These are phyloP conservation scores for Adelges cooleyi DNA, from an alignment of 1,140 invertebrate species.

Conservation along the genomic window DNA sequence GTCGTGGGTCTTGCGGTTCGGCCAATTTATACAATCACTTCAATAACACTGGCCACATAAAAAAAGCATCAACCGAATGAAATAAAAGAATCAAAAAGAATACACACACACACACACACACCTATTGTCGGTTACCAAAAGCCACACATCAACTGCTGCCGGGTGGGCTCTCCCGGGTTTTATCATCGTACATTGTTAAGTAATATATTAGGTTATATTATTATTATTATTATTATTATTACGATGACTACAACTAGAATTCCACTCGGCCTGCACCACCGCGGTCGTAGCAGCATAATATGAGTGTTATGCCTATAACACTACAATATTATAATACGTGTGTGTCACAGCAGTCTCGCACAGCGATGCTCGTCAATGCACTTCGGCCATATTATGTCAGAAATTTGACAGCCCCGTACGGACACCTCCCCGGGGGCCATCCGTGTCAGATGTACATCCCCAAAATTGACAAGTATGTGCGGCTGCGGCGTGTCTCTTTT, in stretches of 20 bases:
- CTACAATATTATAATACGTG: too few relatives aligned
- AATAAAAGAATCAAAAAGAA: too few relatives aligned
- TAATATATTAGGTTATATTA: not conserved
- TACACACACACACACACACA: too few relatives aligned
- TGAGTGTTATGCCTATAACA: too few relatives aligned
- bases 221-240: too few relatives aligned
- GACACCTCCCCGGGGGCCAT: too few relatives aligned
- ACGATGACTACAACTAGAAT: not conserved
- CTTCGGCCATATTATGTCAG: not conserved
- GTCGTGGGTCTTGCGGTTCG: not conserved
- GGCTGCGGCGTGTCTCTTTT: not conserved
- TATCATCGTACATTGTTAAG: too few relatives aligned
- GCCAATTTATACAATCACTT: not conserved
- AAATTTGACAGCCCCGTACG: conserved; percentile 7
- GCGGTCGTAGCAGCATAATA: too few relatives aligned
- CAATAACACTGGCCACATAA: not conserved
- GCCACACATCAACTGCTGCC: not conserved
- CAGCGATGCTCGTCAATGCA: not conserved
- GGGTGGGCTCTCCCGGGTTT: conserved; percentile 6
- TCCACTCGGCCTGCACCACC: not conserved
- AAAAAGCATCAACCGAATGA: not conserved
- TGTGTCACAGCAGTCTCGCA: not conserved
- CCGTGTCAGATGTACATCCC: not conserved
- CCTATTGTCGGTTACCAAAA: not conserved
- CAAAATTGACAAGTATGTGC: not conserved